Evolutionary conservation across 2,888 invertebrate species (phyloP).

Genomic region (Hypomecis atomaria): DNA sequence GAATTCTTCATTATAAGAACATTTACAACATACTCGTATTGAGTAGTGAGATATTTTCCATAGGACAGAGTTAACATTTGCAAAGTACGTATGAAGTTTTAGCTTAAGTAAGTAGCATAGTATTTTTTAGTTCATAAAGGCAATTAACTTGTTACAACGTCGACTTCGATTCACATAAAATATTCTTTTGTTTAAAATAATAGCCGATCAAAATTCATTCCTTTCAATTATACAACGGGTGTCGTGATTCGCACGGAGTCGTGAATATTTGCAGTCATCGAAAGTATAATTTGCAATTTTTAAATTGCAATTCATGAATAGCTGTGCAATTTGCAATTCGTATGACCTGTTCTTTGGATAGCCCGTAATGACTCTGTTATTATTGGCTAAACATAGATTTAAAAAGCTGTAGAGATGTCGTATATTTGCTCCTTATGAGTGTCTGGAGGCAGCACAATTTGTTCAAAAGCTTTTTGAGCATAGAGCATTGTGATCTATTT

Average conservation of each 20-base stretch:
- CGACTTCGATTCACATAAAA: background rate
- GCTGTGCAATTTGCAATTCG: slow-evolving; percentile 28
- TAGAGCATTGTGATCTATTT: too few relatives aligned
- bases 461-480: too few relatives aligned
- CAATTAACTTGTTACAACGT: too few relatives aligned
- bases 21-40: too few relatives aligned
- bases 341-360: slow-evolving; percentile 24
- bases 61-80: too few relatives aligned
- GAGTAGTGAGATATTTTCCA: too few relatives aligned
- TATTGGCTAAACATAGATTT: slow-evolving; percentile 16
- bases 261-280: slow-evolving; percentile 19
- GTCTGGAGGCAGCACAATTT: too few relatives aligned
- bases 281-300: slow-evolving; percentile 26
- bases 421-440: too few relatives aligned
- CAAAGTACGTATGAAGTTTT: too few relatives aligned
- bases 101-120: too few relatives aligned
- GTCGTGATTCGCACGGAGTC: slow-evolving; percentile 28
- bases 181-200: slow-evolving; percentile 1
- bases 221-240: slow-evolving; percentile 15
- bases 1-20: too few relatives aligned
- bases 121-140: too few relatives aligned
- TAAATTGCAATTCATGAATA: slow-evolving; percentile 19
- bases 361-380: slow-evolving; percentile 24
- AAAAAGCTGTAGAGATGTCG: background rate
- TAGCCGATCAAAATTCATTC: slow-evolving; percentile 4